Conservation (phyloP, 2,113 vertebrate species). For the Cricetomys ansorgei region DNA sequence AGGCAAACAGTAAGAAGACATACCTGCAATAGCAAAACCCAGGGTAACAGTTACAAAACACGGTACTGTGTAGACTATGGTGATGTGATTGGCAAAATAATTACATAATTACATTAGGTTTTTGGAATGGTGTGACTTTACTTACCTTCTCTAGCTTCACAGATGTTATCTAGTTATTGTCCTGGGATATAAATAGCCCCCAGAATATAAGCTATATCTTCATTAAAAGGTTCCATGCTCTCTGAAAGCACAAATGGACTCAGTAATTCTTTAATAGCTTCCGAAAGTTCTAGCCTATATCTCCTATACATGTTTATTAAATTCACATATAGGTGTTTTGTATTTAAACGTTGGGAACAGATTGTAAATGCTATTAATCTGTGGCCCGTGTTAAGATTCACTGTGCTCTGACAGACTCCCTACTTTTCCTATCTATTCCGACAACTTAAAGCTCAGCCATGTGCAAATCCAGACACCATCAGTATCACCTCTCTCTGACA, state of each 20-base stretch:
- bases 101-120: background rate
- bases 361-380: background rate
- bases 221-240: background rate
- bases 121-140: background rate
- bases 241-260: background rate
- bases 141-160: background rate
- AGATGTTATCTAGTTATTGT: background rate
- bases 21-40: background rate
- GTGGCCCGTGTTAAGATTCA: background rate
- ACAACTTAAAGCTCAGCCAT: slow-evolving; percentile 51
- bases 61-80: background rate
- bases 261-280: background rate
- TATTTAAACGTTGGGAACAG: background rate
- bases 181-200: background rate
- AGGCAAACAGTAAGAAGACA: background rate
- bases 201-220: background rate
- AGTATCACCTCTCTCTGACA: background rate
- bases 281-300: background rate
- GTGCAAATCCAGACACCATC: background rate
- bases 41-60: background rate
- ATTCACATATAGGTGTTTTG: background rate
- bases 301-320: background rate
- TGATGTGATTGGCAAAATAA: background rate
- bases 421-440: slow-evolving; percentile 12
- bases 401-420: background rate